Conservation (phyloP, 2,888 invertebrate species). For the Meta bourneti region DNA sequence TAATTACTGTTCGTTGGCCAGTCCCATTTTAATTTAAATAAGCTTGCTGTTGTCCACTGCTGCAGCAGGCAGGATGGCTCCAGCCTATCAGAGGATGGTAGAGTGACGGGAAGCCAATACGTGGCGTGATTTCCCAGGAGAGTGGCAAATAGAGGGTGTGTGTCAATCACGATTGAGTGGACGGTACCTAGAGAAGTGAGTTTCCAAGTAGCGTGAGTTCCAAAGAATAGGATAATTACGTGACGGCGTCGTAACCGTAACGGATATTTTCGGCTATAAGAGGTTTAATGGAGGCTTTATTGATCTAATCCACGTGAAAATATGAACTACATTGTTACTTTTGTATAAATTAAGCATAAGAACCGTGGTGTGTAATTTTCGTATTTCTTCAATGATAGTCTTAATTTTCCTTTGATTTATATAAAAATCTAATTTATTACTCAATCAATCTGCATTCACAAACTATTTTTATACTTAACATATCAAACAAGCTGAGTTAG, state of each 20-base stretch:
- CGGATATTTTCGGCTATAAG: not conserved
- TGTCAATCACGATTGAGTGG: conserved; percentile 42
- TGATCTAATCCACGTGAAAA: not conserved
- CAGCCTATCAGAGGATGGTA: conserved; percentile 16
- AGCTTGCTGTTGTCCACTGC: not conserved
- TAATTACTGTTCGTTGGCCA: conserved; percentile 57
- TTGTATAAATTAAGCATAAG: no score
- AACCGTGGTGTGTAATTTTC: no score
- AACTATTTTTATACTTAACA: no score
- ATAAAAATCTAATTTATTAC: no score
- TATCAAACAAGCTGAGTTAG: no score
- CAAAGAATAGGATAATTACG: not conserved
- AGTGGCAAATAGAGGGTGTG: not conserved
- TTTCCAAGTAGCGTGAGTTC: not conserved
- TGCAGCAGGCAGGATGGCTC: conserved; percentile 31
- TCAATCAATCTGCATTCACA: no score
- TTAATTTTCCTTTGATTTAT: no score
- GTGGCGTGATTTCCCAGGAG: conserved; percentile 35
- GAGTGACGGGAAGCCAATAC: conserved; percentile 34
- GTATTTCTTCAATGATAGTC: no score
- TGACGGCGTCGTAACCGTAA: not conserved
- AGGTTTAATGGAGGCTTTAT: not conserved
- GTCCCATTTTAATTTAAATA: conserved; percentile 62
- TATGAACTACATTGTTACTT: no score
- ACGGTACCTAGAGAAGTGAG: no score